Evolutionary conservation across 2,888 invertebrate genomes (phyloP), one percentile per base, ranked within the genome.

Genomic region (Slavum lentiscoides): DNA sequence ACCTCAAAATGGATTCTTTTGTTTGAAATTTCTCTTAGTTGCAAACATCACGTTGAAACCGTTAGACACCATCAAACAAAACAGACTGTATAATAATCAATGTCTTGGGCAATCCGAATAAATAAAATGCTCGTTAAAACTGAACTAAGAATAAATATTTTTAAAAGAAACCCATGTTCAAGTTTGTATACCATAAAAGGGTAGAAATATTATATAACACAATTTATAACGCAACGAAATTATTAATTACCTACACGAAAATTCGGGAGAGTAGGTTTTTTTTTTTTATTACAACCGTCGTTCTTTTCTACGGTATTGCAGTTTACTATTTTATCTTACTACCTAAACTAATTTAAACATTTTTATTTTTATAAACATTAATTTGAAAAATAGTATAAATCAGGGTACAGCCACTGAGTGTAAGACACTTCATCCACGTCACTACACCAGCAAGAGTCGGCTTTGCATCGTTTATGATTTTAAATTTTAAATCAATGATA

Each of bases 241-340:
- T 23, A 72, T 72, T 72, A 72, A 72, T 72, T 72, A 49, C n/a
- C 23, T 49, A 43, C 43, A 2, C 5, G 5, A 11, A 30, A 73
- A 49, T 61, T 49, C 13, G 23, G 11, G 43, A 49, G 5, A 23
- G 5, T 19, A 15, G 58, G n/a, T n/a, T 30, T 30, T 17, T 3
- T 13, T 72, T 21, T 72, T 72, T 61, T 39, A 17, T 23, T 19
- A 23, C 59, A 23, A n/a, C 37, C n/a, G 43, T 43, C 19, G 21
- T 72, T 43, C 23, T 72, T 72, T 72, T 61, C 37, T 43, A 23
- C 5, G 6, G 23, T 61, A n/a, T 72, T 43, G 11, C n/a, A n/a
- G n/a, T 62, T 61, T 19, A 73, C 19, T 30, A 73, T 6, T 23
- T 19, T 11, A 61, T 39, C 30, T 6, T 11, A 61, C 4, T 23